Evolutionary conservation across 2,888 invertebrate species (phyloP).

Genomic region (Lasioglossum marginatum): DNA sequence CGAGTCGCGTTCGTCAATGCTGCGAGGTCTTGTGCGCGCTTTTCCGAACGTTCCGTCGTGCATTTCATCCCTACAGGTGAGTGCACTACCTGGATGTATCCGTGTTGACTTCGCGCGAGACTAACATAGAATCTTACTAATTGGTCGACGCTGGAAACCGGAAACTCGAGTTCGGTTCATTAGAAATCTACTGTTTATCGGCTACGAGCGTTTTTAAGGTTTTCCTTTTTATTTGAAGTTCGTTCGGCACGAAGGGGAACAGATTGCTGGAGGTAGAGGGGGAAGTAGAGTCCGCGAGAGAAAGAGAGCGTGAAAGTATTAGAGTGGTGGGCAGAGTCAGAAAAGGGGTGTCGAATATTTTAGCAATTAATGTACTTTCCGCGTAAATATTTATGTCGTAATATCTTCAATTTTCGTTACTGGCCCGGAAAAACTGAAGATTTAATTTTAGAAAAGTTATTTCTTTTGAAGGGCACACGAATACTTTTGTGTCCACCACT

Average conservation of each 20-base stretch:
- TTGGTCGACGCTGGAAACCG: conserved; percentile 12
- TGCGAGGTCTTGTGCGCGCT: conserved; percentile 28
- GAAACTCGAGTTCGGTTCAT: conserved; percentile 3
- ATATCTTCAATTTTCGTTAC: too few species aligned
- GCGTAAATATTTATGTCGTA: not conserved
- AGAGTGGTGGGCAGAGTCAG: too few species aligned
- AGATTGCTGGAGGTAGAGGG: not conserved
- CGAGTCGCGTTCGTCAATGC: conserved; percentile 71
- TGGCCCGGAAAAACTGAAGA: too few species aligned
- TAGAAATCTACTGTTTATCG: not conserved
- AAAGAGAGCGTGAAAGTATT: not conserved
- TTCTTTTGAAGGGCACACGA: too few species aligned
- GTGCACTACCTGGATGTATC: conserved; percentile 43
- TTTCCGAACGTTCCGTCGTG: conserved; percentile 17
- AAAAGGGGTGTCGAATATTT: not conserved
- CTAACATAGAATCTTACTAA: not conserved
- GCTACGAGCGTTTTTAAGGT: not conserved
- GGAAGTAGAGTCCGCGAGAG: not conserved
- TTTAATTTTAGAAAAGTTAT: too few species aligned
- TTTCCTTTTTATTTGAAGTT: not conserved
- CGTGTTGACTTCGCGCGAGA: not conserved
- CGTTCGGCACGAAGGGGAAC: not conserved
- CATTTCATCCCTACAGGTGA: conserved; percentile 57
- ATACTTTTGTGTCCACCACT: too few species aligned
- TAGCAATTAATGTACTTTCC: not conserved